phyloP scores from a whole-genome alignment of 1,140 invertebrate species.

The Carcinoscorpius rotundicauda region DNA sequence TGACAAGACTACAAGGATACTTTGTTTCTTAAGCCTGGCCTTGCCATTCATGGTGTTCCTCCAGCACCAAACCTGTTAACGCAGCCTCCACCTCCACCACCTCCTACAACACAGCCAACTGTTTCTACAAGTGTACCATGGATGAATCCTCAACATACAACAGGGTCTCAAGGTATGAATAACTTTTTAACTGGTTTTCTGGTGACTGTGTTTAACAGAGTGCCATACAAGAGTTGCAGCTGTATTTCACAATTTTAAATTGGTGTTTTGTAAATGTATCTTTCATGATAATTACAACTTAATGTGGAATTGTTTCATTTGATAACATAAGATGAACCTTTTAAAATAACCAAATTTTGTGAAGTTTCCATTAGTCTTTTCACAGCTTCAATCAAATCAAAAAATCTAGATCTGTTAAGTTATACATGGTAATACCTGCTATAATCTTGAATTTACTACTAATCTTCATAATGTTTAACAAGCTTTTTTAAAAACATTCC shows the following conservation, averaged over 20 bases:
- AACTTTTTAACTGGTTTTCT: neutral
- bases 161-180: neutral
- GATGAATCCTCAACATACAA: neutral
- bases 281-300: neutral
- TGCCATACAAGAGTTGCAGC: neutral
- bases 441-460: too few species aligned
- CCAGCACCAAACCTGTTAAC: neutral
- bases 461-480: too few species aligned
- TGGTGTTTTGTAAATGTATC: neutral
- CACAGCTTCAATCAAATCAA: too few species aligned
- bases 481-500: too few species aligned
- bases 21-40: neutral
- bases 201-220: neutral
- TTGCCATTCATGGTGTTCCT: neutral
- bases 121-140: neutral
- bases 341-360: too few species aligned
- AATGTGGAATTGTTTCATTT: neutral
- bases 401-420: too few species aligned
- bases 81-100: slow-evolving; percentile 4
- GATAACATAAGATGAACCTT: neutral
- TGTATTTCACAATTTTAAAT: neutral
- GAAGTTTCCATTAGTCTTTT: too few species aligned
- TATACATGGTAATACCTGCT: too few species aligned
- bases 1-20: neutral
- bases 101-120: neutral